These are phyloP conservation scores for Hyla sarda DNA, from an alignment of 2,113 vertebrate genomes.

Conservation along the genomic window DNA sequence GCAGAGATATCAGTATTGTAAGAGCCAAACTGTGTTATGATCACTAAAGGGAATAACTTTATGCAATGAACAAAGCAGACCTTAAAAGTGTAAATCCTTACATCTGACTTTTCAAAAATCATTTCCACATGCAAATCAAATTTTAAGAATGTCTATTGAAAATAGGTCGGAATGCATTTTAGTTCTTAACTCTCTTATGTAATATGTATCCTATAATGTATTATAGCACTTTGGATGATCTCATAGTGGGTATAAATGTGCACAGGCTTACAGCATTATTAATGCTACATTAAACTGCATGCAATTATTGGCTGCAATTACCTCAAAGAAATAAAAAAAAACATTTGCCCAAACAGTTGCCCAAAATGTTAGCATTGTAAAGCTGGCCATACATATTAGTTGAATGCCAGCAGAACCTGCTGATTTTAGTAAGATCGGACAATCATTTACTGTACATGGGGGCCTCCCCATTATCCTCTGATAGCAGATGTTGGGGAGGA, in stretches of 20 bases:
- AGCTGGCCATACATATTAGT: no score
- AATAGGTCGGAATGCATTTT: neutral
- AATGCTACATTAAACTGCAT: neutral
- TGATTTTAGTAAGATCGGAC: no score
- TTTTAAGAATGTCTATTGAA: constrained; percentile 27
- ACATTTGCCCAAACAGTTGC: no score
- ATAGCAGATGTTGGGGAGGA: no score
- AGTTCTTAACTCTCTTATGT: neutral
- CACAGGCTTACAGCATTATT: neutral
- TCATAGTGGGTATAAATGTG: neutral
- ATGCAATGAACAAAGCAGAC: constrained; percentile 27
- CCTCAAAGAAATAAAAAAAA: neutral
- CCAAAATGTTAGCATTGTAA: neutral
- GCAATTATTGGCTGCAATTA: neutral
- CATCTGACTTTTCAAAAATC: constrained; percentile 14
- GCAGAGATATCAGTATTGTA: constrained; percentile 54
- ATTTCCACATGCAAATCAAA: constrained; percentile 14
- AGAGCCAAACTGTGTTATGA: constrained; percentile 29
- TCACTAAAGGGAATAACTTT: constrained; percentile 54
- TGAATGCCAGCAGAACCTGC: no score
- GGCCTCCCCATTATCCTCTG: no score
- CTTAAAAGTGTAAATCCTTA: constrained; percentile 17
- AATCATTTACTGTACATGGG: no score
- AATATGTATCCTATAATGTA: neutral
- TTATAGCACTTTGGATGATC: neutral